Evolutionary conservation across 1,140 invertebrate species (phyloP), one percentile per base, ranked within the genome.

Genomic region (Listronotus oregonensis): DNA sequence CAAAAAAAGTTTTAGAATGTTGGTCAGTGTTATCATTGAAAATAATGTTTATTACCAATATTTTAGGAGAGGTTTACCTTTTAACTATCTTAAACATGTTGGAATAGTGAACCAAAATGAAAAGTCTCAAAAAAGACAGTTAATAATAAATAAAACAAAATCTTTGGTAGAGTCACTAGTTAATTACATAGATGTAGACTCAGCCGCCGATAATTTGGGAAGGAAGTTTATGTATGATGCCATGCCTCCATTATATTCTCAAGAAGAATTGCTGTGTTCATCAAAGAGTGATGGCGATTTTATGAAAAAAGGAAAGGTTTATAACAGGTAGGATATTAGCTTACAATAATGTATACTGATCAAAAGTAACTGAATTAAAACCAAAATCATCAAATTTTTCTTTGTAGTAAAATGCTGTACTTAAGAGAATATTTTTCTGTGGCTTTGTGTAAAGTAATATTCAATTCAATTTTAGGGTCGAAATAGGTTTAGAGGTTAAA

Each of bases 141-240:
- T 81, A 21, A 86, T 95, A 66, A 72, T 84, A 0, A 74, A 82
- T 15, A 83, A 85, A 68, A 75, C 92, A 0, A 82, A 86, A 58
- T 78, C 80, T 11, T 77, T 96, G 21, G 81, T 94, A 62, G 71
- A 78, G 11, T 85, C 85, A 70, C 71, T 94, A 63, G 77, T 87
- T 34, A 77, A 86, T 18, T 82, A 89, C 72, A 78, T 90, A 9
- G 87, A 92, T 17, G 78, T 96, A 43, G 94, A 97, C 80, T 82
- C 85, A 18, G 92, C 90, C 50, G 92, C 90, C 15, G 96, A 98
- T 80, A 85, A 92, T 79, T 83, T 96, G 81, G 90, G 87, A 1
- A 93, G 90, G 72, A 83, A 87, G 63, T 93, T 90, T 67, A 89
- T 96, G 67, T 89, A 93, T 71, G 91, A 94, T 79, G 90, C 89